These are phyloP conservation scores for Ernsta delagoae DNA, from an alignment of 2,888 invertebrate species.

Conservation along the genomic window DNA sequence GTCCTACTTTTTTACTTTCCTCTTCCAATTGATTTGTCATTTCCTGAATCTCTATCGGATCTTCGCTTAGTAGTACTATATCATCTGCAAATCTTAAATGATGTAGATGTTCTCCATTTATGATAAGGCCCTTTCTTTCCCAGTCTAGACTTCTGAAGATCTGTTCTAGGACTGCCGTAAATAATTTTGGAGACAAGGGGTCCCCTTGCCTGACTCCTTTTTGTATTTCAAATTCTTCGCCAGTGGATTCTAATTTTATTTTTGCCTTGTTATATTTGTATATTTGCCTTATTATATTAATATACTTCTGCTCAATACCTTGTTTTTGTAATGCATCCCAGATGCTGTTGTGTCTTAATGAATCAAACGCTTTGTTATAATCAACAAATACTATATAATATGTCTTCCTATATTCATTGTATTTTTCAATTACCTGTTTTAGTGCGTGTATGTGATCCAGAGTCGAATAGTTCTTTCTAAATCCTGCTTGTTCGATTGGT, in stretches of 20 bases:
- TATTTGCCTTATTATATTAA: background rate
- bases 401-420: background rate
- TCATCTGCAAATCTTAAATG: background rate
- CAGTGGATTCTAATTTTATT: background rate
- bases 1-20: background rate
- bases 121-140: slow-evolving; percentile 3
- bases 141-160: slow-evolving; percentile 16
- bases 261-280: background rate
- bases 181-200: background rate
- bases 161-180: slow-evolving; percentile 6
- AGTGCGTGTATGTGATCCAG: background rate
- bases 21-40: background rate
- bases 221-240: background rate
- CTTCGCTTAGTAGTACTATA: background rate
- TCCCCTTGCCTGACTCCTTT: slow-evolving; percentile 18
- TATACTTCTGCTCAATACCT: background rate
- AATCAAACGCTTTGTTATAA: slow-evolving; percentile 1
- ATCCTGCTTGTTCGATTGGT: slow-evolving; percentile 2
- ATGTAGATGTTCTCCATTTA: background rate
- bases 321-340: slow-evolving; percentile 5
- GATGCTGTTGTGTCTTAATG: background rate
- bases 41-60: background rate
- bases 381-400: background rate
- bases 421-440: slow-evolving; percentile 4
- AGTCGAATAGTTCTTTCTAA: background rate